A percentile compares a stretch with the other conserved stretches of the same genome.
Conservation (phyloP, 2,113 vertebrate genomes). For the Phrynocephalus versicolor region DNA sequence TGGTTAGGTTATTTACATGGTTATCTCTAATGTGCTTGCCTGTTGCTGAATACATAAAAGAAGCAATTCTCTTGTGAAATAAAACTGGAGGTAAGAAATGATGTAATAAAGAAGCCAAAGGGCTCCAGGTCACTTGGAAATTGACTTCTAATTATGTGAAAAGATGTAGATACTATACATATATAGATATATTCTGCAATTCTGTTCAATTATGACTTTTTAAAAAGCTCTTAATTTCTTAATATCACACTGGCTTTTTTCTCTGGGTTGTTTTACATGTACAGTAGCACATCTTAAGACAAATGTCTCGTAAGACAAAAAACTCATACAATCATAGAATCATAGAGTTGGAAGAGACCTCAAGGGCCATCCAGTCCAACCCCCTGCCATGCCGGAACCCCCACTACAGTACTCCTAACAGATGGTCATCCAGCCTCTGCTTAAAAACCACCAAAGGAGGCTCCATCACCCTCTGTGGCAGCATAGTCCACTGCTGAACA, state of each 20-base stretch:
- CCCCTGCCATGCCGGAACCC: no score
- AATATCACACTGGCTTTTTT: neutral
- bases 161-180: neutral
- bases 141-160: constrained; percentile 16
- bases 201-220: neutral
- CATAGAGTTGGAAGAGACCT: no score
- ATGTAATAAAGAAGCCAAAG: neutral
- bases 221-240: neutral
- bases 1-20: constrained; percentile 59
- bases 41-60: constrained; percentile 22
- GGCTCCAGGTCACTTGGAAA: accelerated
- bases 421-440: no score
- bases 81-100: constrained; percentile 36
- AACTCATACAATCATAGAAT: no score
- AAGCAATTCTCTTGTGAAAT: constrained; percentile 48
- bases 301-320: no score
- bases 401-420: no score
- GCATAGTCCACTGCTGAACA: no score
- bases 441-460: no score
- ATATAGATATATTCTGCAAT: no score
- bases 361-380: no score
- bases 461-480: no score
- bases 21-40: constrained; percentile 59
- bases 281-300: no score
- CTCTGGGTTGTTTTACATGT: neutral